Base-by-base conservation (phyloP, 2,113 vertebrate species). In the Callorhinus ursinus region DNA sequence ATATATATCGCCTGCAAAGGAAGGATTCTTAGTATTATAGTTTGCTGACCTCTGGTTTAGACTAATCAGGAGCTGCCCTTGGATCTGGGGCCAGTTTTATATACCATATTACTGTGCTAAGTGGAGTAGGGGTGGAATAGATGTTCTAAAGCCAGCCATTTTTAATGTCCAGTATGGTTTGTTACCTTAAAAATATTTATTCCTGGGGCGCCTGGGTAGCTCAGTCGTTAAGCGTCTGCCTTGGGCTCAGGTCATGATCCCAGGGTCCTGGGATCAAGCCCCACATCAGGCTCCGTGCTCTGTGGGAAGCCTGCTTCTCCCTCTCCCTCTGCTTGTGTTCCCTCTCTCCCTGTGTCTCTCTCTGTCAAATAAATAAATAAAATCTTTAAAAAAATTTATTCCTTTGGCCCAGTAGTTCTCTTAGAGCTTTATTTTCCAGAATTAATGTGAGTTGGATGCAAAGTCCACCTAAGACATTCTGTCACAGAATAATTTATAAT, bases 161-260 rank as follows among this genome's bases (percentile, higher is more conserved):
- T 2, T 67, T 28, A 51, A 24, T 84, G 39, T 92, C 84, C 13
- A 59, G 15, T 89, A 16, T 76, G 22, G 31, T 51, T 96, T 3
- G 53, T 80, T 82, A 90, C 67, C 39, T 82, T 86, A 90, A 77
- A 80, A 94, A 16, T 88, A n/a, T 76, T 42, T 46, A 74, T 72
- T 72, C 21, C 14, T 67, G 65, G 65, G 33, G 31, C 7, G 2
- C 28, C 31, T 67, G 65, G 31, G 65, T 67, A 2, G 31, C 65
- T 67, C 55, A 55, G 55, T 11, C 6, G 21, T 59, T 59, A 5
- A 22, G 57, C 6, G 21, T 15, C 57, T 22, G 57, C 19, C 57
- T 59, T 59, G 19, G 21, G 57, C 57, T 53, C 57, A 22, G 57
- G 57, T 21, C 57, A 22, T 59, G 57, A 59, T 59, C 21, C 57